A percentile compares a stretch with the other conserved stretches of the same genome.
phyloP scores from a whole-genome alignment of 2,797 vertebrate genomes.

The Nannoperca obscura region DNA sequence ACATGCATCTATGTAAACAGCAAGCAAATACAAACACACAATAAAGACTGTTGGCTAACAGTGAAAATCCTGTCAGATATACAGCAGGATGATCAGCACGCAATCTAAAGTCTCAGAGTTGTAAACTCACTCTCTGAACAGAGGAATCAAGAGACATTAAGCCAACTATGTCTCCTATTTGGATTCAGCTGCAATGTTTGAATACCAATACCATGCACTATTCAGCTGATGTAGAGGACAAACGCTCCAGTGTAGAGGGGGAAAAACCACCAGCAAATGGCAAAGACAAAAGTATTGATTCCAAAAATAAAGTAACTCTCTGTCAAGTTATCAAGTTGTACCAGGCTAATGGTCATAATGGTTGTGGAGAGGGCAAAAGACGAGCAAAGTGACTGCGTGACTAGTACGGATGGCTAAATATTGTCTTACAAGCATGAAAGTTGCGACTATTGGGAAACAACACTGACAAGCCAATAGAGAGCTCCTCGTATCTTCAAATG shows the following conservation, averaged over 20 bases:
- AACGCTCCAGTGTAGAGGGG: slow-evolving; percentile 38
- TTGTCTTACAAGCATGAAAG: neutral
- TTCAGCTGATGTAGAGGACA: slow-evolving; percentile 52
- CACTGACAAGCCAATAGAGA: no score
- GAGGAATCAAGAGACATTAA: slow-evolving; percentile 43
- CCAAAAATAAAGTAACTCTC: neutral
- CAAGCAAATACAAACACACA: no score
- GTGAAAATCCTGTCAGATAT: slow-evolving; percentile 16
- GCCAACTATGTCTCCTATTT: slow-evolving; percentile 43
- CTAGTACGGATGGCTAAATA: neutral
- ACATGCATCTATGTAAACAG: no score
- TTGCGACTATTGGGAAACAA: neutral
- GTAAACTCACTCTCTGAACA: slow-evolving; percentile 35
- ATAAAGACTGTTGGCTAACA: neutral
- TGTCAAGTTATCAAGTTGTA: neutral
- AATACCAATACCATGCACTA: slow-evolving; percentile 54
- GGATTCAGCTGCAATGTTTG: slow-evolving; percentile 53
- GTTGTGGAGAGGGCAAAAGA: slow-evolving; percentile 17
- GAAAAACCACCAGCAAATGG: slow-evolving; percentile 20
- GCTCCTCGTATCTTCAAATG: neutral
- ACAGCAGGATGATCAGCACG: slow-evolving; percentile 5
- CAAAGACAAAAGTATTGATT: slow-evolving; percentile 6
- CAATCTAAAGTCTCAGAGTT: slow-evolving; percentile 19
- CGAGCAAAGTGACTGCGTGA: neutral
- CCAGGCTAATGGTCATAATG: neutral